These are phyloP conservation scores for Crocuta crocuta DNA, from an alignment of 2,113 vertebrate species.

Conservation along the genomic window DNA sequence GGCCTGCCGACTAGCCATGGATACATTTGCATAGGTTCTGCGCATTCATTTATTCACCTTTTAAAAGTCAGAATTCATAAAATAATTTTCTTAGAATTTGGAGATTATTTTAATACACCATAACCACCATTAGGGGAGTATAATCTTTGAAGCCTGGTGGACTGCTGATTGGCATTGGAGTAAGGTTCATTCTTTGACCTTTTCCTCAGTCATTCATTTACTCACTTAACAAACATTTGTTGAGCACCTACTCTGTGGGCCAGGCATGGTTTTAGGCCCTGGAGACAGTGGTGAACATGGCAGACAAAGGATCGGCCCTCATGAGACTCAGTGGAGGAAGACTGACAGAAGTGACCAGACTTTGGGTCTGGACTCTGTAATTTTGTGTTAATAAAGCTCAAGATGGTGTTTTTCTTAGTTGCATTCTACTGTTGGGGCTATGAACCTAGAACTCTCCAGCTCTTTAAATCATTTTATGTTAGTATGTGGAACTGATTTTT, in stretches of 20 bases:
- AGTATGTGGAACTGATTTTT: slow-evolving; percentile 12
- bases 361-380: background rate
- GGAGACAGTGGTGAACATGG: background rate
- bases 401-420: background rate
- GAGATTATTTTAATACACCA: slow-evolving; percentile 45
- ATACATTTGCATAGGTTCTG: background rate
- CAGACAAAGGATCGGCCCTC: background rate
- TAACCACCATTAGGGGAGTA: background rate
- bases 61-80: background rate
- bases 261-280: background rate
- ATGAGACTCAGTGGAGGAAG: background rate
- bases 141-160: background rate
- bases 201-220: background rate
- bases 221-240: slow-evolving; percentile 16
- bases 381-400: slow-evolving; percentile 21
- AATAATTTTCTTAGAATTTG: background rate
- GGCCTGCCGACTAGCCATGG: background rate
- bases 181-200: slow-evolving; percentile 25
- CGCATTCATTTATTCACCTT: background rate
- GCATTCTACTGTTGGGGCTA: background rate
- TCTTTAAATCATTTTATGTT: slow-evolving; percentile 31
- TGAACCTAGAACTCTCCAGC: background rate
- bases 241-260: background rate
- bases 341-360: background rate
- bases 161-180: background rate